Evolutionary conservation across 2,797 vertebrate species (phyloP), one percentile per base, ranked within the genome.

Genomic region (Acrocephalus scirpaceus): DNA sequence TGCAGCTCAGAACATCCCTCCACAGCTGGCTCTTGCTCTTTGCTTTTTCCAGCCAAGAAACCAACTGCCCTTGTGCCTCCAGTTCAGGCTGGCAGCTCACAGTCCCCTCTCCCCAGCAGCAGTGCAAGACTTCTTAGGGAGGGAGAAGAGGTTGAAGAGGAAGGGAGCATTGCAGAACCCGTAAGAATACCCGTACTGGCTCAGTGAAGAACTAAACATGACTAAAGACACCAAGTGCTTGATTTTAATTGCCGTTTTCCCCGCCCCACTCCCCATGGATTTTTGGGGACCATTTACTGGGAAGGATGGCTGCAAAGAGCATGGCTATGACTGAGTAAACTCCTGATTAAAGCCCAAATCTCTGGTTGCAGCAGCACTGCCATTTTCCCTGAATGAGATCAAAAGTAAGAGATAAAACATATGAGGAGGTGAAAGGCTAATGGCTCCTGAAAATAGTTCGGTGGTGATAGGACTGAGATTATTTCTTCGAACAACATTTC

Each of bases 391-490:
- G 81, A 90, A 65, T 22, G 53, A 85, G 86, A 95, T 86, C 62
- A 92, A 88, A 91, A 78, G 72, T n/a, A 77, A 40, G 82, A 83
- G 88, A 92, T 73, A 90, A 83, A 86, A 78, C 34, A 34, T 73
- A 92, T 3, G 67, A 93, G 74, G 56, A 94, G 95, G 95, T 96
- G 86, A 96, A 92, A 96, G 86, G 93, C 79, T 96, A 95, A 95
- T 93, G 88, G 91, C 73, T 92, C 79, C 90, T 66, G 65, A 85
- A 95, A 94, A 86, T 50, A 64, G 47, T 45, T 83, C 0, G 2
- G 67, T 88, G 78, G 73, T 89, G 88, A 94, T 84, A 82, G 89
- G 71, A 71, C 82, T 75, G 83, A 74, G 84, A 90, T 87, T 82
- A 79, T 87, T 97, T 92, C 90, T 95, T 73, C 29, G 4, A 93